Conservation (phyloP, 2,113 vertebrate species). For the Ciconia maguari region DNA sequence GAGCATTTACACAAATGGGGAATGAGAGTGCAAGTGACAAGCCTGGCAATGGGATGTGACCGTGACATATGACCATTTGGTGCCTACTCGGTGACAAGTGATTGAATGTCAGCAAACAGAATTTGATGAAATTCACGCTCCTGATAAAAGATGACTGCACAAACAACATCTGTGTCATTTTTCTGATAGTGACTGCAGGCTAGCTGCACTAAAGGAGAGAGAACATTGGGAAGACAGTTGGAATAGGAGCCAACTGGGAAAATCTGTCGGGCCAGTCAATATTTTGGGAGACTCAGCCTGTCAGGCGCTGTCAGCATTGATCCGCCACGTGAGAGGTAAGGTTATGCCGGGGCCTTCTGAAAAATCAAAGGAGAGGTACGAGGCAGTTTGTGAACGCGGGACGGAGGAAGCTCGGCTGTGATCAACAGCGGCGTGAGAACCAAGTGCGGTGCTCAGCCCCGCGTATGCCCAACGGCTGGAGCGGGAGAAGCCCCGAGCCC, state of each 20-base stretch:
- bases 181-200: neutral
- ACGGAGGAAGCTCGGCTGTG: neutral
- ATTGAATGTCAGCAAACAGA: conserved; percentile 58
- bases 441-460: accelerated
- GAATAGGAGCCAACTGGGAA: conserved; percentile 19
- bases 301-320: neutral
- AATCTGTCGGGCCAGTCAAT: neutral
- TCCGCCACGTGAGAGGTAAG: neutral
- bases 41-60: conserved; percentile 8
- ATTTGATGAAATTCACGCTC: conserved; percentile 12
- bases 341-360: neutral
- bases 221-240: neutral
- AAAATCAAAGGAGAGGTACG: neutral
- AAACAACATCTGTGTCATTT: conserved; percentile 40
- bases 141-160: conserved; percentile 46
- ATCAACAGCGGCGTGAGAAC: accelerated
- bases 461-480: accelerated
- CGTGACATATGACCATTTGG: neutral
- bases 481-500: neutral
- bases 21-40: neutral
- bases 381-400: neutral
- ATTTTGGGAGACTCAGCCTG: conserved; percentile 1
- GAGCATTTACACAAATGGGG: neutral
- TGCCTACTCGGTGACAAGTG: conserved; percentile 47
- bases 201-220: neutral